phyloP scores from a whole-genome alignment of 35 echinoderm and acorn worm species.

The Hemicentrotus pulcherrimus region DNA sequence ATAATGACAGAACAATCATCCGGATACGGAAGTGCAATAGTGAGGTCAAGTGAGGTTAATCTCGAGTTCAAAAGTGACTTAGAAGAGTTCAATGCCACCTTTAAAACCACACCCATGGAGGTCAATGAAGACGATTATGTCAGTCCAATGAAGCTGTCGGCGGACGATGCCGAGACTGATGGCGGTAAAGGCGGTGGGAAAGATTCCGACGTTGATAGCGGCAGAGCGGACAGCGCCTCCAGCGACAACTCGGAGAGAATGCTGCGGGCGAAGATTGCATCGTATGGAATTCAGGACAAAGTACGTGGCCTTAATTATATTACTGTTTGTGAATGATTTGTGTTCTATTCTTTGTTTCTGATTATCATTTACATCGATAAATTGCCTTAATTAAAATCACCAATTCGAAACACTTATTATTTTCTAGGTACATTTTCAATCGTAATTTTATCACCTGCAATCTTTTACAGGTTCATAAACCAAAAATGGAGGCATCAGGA shows the following conservation, averaged over 20 bases:
- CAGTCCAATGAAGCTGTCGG: slow-evolving; percentile 66
- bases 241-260: not conserved
- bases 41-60: not conserved
- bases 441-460: too few relatives aligned
- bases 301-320: not conserved
- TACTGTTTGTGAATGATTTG: not conserved
- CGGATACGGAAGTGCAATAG: slow-evolving; percentile 51
- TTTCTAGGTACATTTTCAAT: too few relatives aligned
- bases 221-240: not conserved
- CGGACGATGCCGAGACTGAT: not conserved
- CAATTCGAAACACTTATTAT: too few relatives aligned
- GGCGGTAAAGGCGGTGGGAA: not conserved
- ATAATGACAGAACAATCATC: slow-evolving; percentile 58
- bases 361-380: too few relatives aligned
- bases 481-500: too few relatives aligned
- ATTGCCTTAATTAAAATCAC: too few relatives aligned
- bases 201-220: slow-evolving; percentile 30
- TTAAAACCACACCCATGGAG: not conserved
- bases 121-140: slow-evolving; percentile 81
- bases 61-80: slow-evolving; percentile 24
- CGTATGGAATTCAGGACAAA: not conserved
- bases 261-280: slow-evolving; percentile 30
- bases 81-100: slow-evolving; percentile 58
- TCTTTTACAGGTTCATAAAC: too few relatives aligned
- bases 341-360: too few relatives aligned